Percentiles rank a stretch among this genome's conserved stretches.
Evolutionary conservation across 2,888 invertebrate species (phyloP).

Genomic region (Argyresthia goedartella): DNA sequence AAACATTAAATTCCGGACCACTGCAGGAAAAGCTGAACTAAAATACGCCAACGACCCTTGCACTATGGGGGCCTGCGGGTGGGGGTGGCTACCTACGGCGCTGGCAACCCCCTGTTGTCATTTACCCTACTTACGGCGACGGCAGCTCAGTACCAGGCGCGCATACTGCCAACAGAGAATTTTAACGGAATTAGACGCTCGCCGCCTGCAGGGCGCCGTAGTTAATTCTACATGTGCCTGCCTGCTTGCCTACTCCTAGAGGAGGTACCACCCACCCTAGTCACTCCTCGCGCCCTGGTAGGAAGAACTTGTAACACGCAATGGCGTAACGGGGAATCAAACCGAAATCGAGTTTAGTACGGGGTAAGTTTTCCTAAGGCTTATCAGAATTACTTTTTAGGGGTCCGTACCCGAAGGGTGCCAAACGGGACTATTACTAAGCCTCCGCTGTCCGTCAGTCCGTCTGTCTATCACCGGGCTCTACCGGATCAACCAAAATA

Average conservation of each 20-base stretch:
- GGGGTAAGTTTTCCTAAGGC: no score
- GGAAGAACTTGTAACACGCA: constrained; percentile 55
- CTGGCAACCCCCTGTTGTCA: constrained; percentile 43
- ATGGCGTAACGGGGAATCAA: constrained; percentile 34
- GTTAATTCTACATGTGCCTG: constrained; percentile 37
- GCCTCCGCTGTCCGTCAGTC: no score
- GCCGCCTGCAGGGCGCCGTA: constrained; percentile 65
- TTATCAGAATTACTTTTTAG: no score
- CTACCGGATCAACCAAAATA: no score
- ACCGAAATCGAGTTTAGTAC: neutral
- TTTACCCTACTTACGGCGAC: constrained; percentile 42
- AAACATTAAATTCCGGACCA: neutral
- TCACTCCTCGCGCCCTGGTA: constrained; percentile 52
- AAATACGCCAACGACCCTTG: constrained; percentile 1
- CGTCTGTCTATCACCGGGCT: no score
- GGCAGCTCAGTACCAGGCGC: constrained; percentile 47
- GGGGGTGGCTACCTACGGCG: constrained; percentile 6
- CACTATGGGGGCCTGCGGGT: neutral
- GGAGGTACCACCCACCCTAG: constrained; percentile 40
- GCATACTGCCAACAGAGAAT: constrained; percentile 57
- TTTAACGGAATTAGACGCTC: constrained; percentile 68
- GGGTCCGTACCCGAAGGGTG: no score
- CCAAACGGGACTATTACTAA: no score
- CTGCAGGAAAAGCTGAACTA: neutral
- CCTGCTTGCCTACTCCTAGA: neutral